Evolutionary conservation across 2,888 invertebrate genomes (phyloP), one percentile per base, ranked within the genome.

Genomic region (Melanostoma mellinum): DNA sequence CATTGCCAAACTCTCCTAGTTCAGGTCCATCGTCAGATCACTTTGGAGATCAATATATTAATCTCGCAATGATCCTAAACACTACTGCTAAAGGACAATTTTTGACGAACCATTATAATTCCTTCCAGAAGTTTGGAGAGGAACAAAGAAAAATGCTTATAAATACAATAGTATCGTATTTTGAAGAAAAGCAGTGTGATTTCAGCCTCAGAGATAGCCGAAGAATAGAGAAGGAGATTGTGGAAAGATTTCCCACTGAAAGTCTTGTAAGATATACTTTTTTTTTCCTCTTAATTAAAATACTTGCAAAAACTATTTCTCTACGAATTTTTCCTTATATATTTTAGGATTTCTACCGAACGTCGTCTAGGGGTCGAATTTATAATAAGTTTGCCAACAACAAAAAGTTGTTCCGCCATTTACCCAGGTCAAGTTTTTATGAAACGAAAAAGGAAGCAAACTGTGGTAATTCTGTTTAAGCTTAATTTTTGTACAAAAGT

Each of bases 151-250:
- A 35, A 52, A 33, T 35, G 20, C 2, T 52, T 0, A 52, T 52
- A n/a, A 52, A 52, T 35, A 35, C 35, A n/a, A 52, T 52, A 33
- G 52, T 52, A 35, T 52, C 52, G 9, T 52, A 52, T 52, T 52
- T 52, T 35, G 35, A 52, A 10, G 52, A 52, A 9, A 52, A 52
- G 4, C 20, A 52, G 5, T 4, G n/a, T 3, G 10, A n/a, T 52
- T 52, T 52, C 9, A n/a, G n/a, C n/a, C 35, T 52, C 33, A 52
- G 35, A n/a, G 35, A 52, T 35, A 52, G 52, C 6, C n/a, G 35
- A 2, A 35, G 5, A 5, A 36, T 36, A 3, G 53, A 36, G 20
- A 53, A 36, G 10, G 36, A 53, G 2, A 53, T 53, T 10, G 10
- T 46, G 6, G 52, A 53, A 53, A 9, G 52, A 53, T 53, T 53